These are phyloP conservation scores for Hylaeus volcanicus DNA, from an alignment of 1,140 invertebrate genomes.

Conservation along the genomic window DNA sequence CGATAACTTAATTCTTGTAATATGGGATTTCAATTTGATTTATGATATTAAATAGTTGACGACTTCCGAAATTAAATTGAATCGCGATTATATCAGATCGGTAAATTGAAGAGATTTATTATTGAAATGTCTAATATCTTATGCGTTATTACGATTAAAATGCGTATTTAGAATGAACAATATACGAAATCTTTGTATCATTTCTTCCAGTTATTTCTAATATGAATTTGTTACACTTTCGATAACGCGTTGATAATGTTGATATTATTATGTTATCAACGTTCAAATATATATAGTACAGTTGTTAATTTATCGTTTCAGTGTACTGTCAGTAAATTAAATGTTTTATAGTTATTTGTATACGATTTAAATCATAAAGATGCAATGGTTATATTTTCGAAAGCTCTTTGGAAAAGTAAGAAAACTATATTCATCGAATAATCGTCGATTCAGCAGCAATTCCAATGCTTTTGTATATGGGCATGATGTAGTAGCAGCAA, in stretches of 20 bases:
- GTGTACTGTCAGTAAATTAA: not conserved
- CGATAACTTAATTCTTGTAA: not conserved
- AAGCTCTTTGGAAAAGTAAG: not conserved
- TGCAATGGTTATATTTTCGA: constrained; percentile 22
- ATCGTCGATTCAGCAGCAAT: constrained; percentile 7
- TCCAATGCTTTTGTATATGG: constrained; percentile 52
- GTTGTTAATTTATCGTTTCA: not conserved
- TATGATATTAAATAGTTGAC: no score
- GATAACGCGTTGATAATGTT: constrained; percentile 6
- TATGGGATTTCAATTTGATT: not conserved
- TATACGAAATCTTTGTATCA: not conserved
- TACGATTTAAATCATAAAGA: not conserved
- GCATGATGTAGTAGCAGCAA: constrained; percentile 83
- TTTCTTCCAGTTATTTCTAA: not conserved
- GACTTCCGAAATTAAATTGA: no score
- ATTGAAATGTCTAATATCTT: not conserved
- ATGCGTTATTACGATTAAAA: not conserved
- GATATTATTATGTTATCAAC: constrained; percentile 5
- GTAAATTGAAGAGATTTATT: not conserved
- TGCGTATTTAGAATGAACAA: not conserved
- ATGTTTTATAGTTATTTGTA: not conserved
- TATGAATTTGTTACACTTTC: not conserved
- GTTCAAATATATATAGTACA: not conserved
- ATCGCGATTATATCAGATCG: no score
- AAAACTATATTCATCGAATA: not conserved